Evolutionary conservation across 1,140 invertebrate species (phyloP).

Genomic region (Drosophila mayri): DNA sequence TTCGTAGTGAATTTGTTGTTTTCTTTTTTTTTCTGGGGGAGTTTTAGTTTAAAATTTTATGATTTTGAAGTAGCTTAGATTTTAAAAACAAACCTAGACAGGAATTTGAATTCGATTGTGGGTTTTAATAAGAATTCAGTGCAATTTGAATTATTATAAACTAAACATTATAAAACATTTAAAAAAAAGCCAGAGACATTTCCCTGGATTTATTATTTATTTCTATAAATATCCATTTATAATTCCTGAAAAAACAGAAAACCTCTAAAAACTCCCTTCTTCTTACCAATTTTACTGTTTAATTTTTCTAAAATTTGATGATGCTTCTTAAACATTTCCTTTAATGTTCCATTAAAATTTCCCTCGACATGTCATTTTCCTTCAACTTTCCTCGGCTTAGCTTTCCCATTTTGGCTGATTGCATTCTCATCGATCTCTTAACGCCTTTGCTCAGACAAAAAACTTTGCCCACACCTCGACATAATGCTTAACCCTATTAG

Average conservation of each 20-base stretch:
- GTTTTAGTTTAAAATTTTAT: conserved; percentile 7
- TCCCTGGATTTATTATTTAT: too few species aligned
- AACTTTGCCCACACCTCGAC: conserved; percentile 49
- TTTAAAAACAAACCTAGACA: neutral
- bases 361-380: neutral
- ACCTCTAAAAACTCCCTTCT: neutral
- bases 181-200: neutral
- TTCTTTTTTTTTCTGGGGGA: neutral
- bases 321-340: neutral
- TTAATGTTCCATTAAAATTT: neutral
- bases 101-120: neutral
- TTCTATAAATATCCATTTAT: neutral
- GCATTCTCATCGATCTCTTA: conserved; percentile 49
- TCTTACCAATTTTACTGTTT: neutral
- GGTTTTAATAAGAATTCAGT: neutral
- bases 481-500: conserved; percentile 62
- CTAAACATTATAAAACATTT: neutral
- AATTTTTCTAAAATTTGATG: neutral
- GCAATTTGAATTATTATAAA: neutral
- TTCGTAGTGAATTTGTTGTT: neutral
- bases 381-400: neutral
- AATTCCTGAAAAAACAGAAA: neutral
- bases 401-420: conserved; percentile 17
- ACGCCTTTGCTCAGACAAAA: conserved; percentile 33
- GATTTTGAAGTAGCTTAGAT: conserved; percentile 7